These are phyloP conservation scores for Cryptocheilus praepositus DNA, from an alignment of 2,888 invertebrate genomes.

Conservation along the genomic window DNA sequence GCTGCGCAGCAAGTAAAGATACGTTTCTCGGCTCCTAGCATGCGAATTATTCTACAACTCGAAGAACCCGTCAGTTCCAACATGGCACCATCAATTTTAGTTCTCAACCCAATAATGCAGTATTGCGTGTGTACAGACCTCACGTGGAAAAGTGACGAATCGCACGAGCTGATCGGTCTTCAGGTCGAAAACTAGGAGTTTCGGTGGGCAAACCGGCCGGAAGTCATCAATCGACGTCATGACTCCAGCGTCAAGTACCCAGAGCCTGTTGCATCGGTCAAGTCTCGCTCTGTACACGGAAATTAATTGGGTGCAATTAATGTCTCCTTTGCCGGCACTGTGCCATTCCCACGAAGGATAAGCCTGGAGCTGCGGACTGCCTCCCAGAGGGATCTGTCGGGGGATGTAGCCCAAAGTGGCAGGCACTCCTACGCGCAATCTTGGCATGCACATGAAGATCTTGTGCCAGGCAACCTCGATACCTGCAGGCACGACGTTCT, in stretches of 20 bases:
- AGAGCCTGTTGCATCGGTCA: conserved; percentile 88
- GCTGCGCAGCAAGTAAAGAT: no score
- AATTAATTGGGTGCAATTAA: conserved; percentile 86
- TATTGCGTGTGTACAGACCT: conserved; percentile 65
- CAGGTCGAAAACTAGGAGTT: conserved; percentile 87
- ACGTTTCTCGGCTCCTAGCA: no score
- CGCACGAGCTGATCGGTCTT: conserved; percentile 83
- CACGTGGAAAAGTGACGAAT: conserved; percentile 84
- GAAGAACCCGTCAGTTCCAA: no score
- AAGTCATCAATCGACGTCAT: conserved; percentile 84
- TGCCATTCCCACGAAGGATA: conserved; percentile 89
- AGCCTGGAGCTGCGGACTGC: conserved; percentile 83
- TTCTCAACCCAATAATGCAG: no score
- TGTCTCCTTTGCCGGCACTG: conserved; percentile 80
- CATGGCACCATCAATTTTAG: no score
- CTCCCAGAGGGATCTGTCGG: conserved; percentile 79
- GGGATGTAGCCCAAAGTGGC: conserved; percentile 85
- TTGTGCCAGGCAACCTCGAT: conserved; percentile 84
- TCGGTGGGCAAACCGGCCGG: conserved; percentile 84
- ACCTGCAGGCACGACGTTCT: conserved; percentile 87
- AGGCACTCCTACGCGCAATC: conserved; percentile 85
- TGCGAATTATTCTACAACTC: no score
- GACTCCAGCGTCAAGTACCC: conserved; percentile 88
- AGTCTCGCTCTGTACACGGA: conserved; percentile 86
- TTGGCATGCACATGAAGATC: conserved; percentile 85